Evolutionary conservation across 2,113 vertebrate species (phyloP), one percentile per base, ranked within the genome.

Genomic region (Colaptes auratus): DNA sequence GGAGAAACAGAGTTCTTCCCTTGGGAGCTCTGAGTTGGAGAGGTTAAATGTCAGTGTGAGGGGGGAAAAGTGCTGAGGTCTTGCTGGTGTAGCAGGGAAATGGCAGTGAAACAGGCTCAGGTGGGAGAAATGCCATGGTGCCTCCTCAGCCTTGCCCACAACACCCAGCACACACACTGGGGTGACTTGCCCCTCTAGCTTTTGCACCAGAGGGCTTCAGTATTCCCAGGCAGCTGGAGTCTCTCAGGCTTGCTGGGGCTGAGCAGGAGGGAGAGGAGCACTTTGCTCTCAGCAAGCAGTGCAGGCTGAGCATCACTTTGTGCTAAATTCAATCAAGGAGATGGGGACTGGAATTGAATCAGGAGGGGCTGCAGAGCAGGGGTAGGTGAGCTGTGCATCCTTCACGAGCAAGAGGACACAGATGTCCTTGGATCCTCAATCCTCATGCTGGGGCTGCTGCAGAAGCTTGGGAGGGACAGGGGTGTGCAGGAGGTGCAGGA

Each of bases 301-400:
- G 1, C 0, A 9, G 69, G 58, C 80, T 88, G 88, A 75, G 83
- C 80, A 5, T n/a, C 0, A 0, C 89, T 80, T 59, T 52, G 9
- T 55, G 88, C 79, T 52, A 28, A 89, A 92, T 91, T 46, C 69
- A 95, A 86, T 95, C 86, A 88, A 67, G 83, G 90, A 75, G 80
- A 93, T 86, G 86, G 39, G 82, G 73, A 20, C 60, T 74, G 25
- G 90, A 93, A 97, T 95, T 58, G 61, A 94, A 96, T 97, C 92
- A 94, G 56, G 1, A 0, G 69, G 90, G 59, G 71, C 61, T 87
- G 90, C 56, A 10, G 80, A 63, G 82, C 77, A 59, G 86, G 82
- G 31, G 61, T 9, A 53, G 74, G 77, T 52, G 60, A 70, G 39
- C 42, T 59, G 55, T 18, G 31, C 31, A 71, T 72, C 71, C 6